phyloP scores from a whole-genome alignment of 2,113 vertebrate genomes.

The Rostratula benghalensis region DNA sequence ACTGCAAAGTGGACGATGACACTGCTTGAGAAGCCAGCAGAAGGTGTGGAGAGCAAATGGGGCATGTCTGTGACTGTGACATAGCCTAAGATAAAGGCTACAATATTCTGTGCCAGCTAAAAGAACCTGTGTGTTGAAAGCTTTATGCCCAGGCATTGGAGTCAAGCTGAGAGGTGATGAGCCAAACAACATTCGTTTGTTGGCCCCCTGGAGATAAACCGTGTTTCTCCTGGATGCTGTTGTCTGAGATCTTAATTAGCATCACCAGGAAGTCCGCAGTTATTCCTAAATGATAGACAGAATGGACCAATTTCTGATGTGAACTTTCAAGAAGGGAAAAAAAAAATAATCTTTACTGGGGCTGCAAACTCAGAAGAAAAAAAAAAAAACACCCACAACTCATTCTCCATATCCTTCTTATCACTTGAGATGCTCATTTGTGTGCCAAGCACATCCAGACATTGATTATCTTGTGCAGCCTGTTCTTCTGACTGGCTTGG shows the following conservation, averaged over 20 bases:
- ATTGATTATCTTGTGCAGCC: slow-evolving; percentile 39
- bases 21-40: background rate
- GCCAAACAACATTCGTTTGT: background rate
- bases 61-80: background rate
- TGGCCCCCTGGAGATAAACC: background rate
- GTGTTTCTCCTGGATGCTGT: background rate
- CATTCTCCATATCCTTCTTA: background rate
- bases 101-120: background rate
- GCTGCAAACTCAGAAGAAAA: background rate
- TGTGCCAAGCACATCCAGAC: slow-evolving; percentile 42
- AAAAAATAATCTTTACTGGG: background rate
- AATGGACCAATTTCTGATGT: background rate
- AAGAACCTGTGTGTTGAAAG: background rate
- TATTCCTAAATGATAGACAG: background rate
- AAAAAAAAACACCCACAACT: background rate
- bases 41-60: background rate
- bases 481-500: background rate
- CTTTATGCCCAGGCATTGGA: background rate
- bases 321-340: background rate
- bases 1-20: background rate
- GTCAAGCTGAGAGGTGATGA: background rate
- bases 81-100: background rate
- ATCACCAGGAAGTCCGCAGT: background rate
- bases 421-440: background rate
- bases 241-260: background rate